Percentiles rank a stretch among this genome's conserved stretches.
These are phyloP conservation scores for Blastobasis adustella DNA, from an alignment of 2,888 invertebrate genomes.

Conservation along the genomic window DNA sequence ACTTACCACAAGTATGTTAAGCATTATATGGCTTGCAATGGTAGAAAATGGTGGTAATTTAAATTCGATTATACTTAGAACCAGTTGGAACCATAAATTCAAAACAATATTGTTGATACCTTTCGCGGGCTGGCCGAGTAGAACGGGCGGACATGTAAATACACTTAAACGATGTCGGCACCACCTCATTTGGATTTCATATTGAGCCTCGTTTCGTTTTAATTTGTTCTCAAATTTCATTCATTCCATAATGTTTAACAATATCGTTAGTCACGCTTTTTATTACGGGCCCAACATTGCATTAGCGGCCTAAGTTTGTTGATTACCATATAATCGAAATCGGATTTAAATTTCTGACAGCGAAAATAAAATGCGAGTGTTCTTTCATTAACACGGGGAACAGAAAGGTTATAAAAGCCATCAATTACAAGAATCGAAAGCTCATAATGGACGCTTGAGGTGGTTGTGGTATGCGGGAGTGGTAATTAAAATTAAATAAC, in stretches of 20 bases:
- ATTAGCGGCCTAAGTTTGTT: no score
- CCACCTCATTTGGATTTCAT: slow-evolving; percentile 34
- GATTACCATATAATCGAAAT: no score
- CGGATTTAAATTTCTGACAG: not conserved
- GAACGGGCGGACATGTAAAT: slow-evolving; percentile 39
- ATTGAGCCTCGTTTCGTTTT: slow-evolving; percentile 32
- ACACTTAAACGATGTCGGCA: slow-evolving; percentile 38
- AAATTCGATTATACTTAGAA: not conserved
- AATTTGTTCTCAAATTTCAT: slow-evolving; percentile 35
- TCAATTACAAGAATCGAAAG: slow-evolving; percentile 38
- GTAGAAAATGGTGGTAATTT: no score
- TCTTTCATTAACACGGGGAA: slow-evolving; percentile 12
- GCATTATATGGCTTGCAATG: no score
- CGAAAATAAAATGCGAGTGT: not conserved
- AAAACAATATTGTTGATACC: slow-evolving; percentile 26
- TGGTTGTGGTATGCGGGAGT: slow-evolving; percentile 16
- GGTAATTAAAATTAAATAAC: slow-evolving; percentile 44
- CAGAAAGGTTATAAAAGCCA: slow-evolving; percentile 18
- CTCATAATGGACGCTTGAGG: slow-evolving; percentile 16
- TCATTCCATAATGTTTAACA: slow-evolving; percentile 18
- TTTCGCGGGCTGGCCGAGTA: slow-evolving; percentile 25
- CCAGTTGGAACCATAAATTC: slow-evolving; percentile 16
- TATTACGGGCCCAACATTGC: slow-evolving; percentile 14
- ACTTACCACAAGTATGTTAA: no score
- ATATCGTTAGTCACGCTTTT: slow-evolving; percentile 18